Evolutionary conservation across 1,140 invertebrate genomes (phyloP).

Genomic region (Hypsibius dujardini): DNA sequence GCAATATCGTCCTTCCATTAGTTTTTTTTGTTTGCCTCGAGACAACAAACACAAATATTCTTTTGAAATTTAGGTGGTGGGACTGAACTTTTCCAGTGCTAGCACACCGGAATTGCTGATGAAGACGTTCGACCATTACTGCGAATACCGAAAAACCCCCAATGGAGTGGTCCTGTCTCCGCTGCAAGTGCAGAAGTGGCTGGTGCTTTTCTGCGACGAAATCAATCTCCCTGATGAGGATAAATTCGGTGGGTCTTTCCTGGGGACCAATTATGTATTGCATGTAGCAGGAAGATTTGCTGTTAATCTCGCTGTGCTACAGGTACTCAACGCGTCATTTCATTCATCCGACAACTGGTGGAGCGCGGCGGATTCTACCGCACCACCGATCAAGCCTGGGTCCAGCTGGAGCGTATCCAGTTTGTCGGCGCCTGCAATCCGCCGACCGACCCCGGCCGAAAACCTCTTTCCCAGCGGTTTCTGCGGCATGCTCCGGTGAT

Average conservation of each 20-base stretch:
- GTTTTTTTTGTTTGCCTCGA: too few species aligned
- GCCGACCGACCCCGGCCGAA: conserved; percentile 93
- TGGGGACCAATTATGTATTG: background rate
- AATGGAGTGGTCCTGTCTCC: conserved; percentile 88
- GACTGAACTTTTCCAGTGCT: conserved; percentile 95
- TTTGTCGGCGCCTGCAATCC: conserved; percentile 99
- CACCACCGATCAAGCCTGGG: conserved; percentile 86
- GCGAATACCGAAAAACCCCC: conserved; percentile 85
- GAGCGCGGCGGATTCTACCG: conserved; percentile 73
- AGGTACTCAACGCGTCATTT: conserved; percentile 87
- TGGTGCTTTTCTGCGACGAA: conserved; percentile 99
- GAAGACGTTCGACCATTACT: conserved; percentile 99
- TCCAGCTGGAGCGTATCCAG: conserved; percentile 87
- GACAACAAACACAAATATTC: too few species aligned
- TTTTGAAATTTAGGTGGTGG: conserved; percentile 48
- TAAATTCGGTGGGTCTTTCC: conserved; percentile 52
- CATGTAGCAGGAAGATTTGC: too few species aligned
- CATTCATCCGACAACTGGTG: conserved; percentile 87
- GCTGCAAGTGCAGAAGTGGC: conserved; percentile 90
- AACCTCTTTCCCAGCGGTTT: conserved; percentile 79
- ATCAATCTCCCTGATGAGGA: conserved; percentile 99
- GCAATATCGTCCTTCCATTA: too few species aligned
- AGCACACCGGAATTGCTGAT: conserved; percentile 91
- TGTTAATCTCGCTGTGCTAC: conserved; percentile 11
- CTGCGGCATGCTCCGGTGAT: conserved; percentile 89